A percentile compares a stretch with the other conserved stretches of the same genome.
These are phyloP conservation scores for Temnothorax ravouxi DNA, from an alignment of 2,888 invertebrate genomes.

Conservation along the genomic window DNA sequence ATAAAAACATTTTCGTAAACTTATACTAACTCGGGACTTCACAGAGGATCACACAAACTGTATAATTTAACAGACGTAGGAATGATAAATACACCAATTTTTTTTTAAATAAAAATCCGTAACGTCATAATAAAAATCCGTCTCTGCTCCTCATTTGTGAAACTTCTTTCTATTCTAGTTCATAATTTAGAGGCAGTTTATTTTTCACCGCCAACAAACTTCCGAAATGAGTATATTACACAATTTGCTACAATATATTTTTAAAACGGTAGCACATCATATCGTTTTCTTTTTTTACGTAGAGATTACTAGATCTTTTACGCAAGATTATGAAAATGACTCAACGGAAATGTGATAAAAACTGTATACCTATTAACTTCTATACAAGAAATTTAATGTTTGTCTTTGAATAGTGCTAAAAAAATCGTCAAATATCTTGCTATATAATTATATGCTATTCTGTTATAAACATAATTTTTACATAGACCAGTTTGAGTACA, in stretches of 20 bases:
- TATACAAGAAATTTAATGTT: neutral
- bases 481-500: slow-evolving; percentile 17
- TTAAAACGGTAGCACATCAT: neutral
- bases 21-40: slow-evolving; percentile 24
- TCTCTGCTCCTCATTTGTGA: neutral
- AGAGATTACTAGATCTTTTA: neutral
- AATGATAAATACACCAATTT: slow-evolving; percentile 22
- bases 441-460: slow-evolving; percentile 26
- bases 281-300: slow-evolving; percentile 3
- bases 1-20: slow-evolving; percentile 75
- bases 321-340: slow-evolving; percentile 22
- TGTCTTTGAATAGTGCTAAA: slow-evolving; percentile 5
- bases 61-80: slow-evolving; percentile 14
- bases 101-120: neutral
- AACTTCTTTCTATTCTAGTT: neutral
- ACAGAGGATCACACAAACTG: neutral
- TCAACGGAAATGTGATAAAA: slow-evolving; percentile 13
- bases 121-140: neutral
- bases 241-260: slow-evolving; percentile 17
- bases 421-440: slow-evolving; percentile 19
- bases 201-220: neutral
- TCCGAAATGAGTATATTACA: slow-evolving; percentile 1
- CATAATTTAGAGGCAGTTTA: neutral
- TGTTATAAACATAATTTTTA: slow-evolving; percentile 35
- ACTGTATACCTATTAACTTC: slow-evolving; percentile 16